A percentile compares a stretch with the other conserved stretches of the same genome.
phyloP scores from a whole-genome alignment of 2,113 vertebrate species.

The Periophthalmodon schlosseri region DNA sequence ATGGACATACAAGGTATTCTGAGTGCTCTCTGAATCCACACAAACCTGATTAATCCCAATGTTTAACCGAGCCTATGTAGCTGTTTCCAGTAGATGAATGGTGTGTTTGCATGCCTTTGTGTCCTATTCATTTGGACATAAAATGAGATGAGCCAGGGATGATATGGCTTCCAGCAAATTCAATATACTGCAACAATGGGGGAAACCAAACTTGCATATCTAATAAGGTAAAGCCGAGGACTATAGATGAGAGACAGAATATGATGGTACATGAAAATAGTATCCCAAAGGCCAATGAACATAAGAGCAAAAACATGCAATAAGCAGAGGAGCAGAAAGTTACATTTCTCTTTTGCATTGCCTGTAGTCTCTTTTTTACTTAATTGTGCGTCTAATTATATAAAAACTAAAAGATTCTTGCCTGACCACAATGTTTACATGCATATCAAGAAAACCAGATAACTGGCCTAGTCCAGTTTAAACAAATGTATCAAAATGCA shows the following conservation, averaged over 20 bases:
- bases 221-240: constrained; percentile 6
- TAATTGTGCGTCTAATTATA: too few relatives aligned
- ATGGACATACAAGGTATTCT: neutral
- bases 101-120: constrained; percentile 1
- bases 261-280: neutral
- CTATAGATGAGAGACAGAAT: neutral
- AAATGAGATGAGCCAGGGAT: constrained; percentile 10
- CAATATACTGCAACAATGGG: neutral
- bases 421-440: too few relatives aligned
- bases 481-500: too few relatives aligned
- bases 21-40: neutral
- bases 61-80: neutral
- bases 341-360: neutral
- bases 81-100: neutral
- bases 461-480: too few relatives aligned
- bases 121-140: constrained; percentile 8
- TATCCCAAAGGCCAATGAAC: neutral
- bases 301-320: neutral
- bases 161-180: constrained; percentile 19
- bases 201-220: neutral
- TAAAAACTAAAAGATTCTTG: too few relatives aligned
- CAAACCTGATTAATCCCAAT: neutral
- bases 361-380: too few relatives aligned
- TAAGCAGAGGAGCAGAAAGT: neutral
- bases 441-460: too few relatives aligned